Evolutionary conservation across 2,888 invertebrate species (phyloP).

Genomic region (Melanostoma mellinum): DNA sequence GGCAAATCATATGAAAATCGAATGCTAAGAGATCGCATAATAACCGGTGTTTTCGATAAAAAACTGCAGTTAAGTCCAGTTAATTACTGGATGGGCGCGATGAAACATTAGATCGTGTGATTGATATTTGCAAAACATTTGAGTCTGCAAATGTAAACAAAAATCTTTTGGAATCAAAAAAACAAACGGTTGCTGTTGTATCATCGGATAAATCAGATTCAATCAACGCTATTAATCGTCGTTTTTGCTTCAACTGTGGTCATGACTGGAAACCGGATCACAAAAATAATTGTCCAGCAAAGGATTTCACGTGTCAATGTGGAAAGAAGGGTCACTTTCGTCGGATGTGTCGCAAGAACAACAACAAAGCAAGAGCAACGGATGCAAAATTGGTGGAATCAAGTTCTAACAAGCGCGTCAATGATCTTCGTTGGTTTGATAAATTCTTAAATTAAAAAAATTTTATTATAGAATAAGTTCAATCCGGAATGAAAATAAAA

Average conservation of each 20-base stretch:
- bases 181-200: too few relatives aligned
- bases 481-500: not conserved
- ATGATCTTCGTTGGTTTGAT: too few relatives aligned
- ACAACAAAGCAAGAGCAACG: too few relatives aligned
- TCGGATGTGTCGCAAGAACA: too few relatives aligned
- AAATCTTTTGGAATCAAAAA: conserved; percentile 10
- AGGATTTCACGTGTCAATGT: too few relatives aligned
- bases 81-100: not conserved
- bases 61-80: conserved; percentile 26
- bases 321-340: not conserved
- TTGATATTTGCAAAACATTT: conserved; percentile 46
- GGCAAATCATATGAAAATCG: conserved; percentile 45
- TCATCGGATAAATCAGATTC: too few relatives aligned
- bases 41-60: conserved; percentile 53
- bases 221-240: too few relatives aligned
- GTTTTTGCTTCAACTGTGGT: too few relatives aligned
- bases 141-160: conserved; percentile 39
- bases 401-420: too few relatives aligned
- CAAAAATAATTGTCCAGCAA: conserved; percentile 9
- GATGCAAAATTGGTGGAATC: too few relatives aligned
- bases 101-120: conserved; percentile 40
- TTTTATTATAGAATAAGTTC: too few relatives aligned
- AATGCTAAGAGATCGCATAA: conserved; percentile 60
- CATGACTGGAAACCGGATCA: not conserved
- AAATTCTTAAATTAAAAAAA: not conserved